phyloP scores from a whole-genome alignment of 2,797 vertebrate genomes.

The Hemitrygon akajei region DNA sequence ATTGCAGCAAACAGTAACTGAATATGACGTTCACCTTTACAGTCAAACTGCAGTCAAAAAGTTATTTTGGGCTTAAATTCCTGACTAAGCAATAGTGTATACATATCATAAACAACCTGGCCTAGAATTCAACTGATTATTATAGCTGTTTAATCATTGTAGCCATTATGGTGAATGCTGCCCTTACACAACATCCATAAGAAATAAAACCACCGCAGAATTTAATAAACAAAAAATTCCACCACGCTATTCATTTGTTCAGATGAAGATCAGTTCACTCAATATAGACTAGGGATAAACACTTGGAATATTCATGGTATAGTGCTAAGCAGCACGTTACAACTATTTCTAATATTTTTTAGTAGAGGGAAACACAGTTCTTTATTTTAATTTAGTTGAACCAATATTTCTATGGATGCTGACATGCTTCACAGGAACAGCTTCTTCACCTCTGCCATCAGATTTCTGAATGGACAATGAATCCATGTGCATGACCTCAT shows the following conservation, averaged over 20 bases:
- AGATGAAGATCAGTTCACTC: neutral
- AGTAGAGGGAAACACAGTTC: neutral
- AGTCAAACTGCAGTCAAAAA: neutral
- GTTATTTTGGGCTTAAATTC: neutral
- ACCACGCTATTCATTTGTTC: neutral
- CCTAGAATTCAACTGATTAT: neutral
- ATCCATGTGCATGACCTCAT: no score
- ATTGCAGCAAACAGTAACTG: neutral
- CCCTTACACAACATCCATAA: neutral
- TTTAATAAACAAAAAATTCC: no score
- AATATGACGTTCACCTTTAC: neutral
- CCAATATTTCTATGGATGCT: neutral
- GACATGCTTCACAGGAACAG: neutral
- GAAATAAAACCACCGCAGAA: neutral
- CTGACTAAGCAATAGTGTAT: neutral
- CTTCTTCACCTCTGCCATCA: no score
- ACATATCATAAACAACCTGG: neutral
- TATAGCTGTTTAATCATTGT: neutral
- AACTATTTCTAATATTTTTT: neutral
- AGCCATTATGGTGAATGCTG: neutral
- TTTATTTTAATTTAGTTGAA: neutral
- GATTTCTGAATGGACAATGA: no score
- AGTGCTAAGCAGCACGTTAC: neutral
- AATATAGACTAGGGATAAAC: neutral
- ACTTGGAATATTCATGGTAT: no score